A percentile compares a stretch with the other conserved stretches of the same genome.
Conservation (phyloP, 2,113 vertebrate species). For the Spea multiplicata region DNA sequence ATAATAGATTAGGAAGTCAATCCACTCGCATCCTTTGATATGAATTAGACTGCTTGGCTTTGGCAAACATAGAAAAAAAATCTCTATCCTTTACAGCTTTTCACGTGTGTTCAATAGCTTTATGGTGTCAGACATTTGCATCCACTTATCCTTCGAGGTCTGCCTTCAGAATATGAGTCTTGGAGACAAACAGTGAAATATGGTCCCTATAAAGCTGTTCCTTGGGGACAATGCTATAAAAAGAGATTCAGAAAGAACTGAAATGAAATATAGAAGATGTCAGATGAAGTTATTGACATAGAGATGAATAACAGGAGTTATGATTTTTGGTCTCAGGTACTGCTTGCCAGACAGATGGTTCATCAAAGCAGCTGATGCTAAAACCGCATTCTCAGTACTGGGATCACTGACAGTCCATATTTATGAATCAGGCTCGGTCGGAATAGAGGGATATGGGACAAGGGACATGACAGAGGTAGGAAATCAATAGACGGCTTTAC, state of each 20-base stretch:
- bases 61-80: slow-evolving; percentile 8
- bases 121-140: slow-evolving; percentile 44
- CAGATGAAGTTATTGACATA: slow-evolving; percentile 46
- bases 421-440: slow-evolving; percentile 4
- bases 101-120: slow-evolving; percentile 34
- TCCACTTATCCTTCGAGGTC: slow-evolving; percentile 23
- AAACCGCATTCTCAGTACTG: not conserved
- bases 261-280: slow-evolving; percentile 38
- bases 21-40: slow-evolving; percentile 10
- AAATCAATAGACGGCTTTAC: not conserved
- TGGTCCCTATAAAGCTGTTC: slow-evolving; percentile 40
- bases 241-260: slow-evolving; percentile 25
- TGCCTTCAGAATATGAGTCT: slow-evolving; percentile 12
- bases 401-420: not conserved
- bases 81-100: slow-evolving; percentile 1
- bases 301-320: slow-evolving; percentile 37
- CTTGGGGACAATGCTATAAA: slow-evolving; percentile 44
- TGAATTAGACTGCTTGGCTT: not conserved
- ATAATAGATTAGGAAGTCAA: slow-evolving; percentile 35
- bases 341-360: slow-evolving; percentile 36
- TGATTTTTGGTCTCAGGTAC: slow-evolving; percentile 23
- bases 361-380: slow-evolving; percentile 21
- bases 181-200: slow-evolving; percentile 39
- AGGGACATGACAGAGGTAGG: not conserved
- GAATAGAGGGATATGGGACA: not conserved